Percentiles rank a stretch among this genome's conserved stretches.
Evolutionary conservation across 2,888 invertebrate genomes (phyloP).

Genomic region (Troides oblongomaculatus): DNA sequence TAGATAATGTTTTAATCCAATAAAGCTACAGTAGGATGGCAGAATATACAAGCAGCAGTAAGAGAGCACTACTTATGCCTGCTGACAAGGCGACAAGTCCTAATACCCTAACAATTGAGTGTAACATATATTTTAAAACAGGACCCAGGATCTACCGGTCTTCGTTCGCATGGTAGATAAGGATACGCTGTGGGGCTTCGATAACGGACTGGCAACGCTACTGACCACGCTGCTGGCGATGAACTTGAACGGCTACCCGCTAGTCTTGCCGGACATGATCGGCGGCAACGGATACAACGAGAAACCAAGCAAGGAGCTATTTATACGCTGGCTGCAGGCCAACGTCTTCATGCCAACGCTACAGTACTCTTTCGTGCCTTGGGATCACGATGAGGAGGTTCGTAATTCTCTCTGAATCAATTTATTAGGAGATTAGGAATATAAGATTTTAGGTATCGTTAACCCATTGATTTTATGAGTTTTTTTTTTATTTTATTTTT

Average conservation of each 20-base stretch:
- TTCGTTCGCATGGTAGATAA: constrained; percentile 91
- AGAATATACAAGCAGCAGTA: too few species aligned
- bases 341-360: constrained; percentile 89
- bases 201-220: constrained; percentile 85
- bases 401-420: neutral
- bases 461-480: too few species aligned
- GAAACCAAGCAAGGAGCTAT: constrained; percentile 81
- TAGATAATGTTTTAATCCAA: too few species aligned
- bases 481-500: too few species aligned
- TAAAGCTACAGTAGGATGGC: too few species aligned
- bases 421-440: too few species aligned
- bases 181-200: constrained; percentile 83
- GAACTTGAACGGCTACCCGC: constrained; percentile 83
- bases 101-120: too few species aligned
- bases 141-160: constrained; percentile 84
- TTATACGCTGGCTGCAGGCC: constrained; percentile 88
- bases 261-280: constrained; percentile 89
- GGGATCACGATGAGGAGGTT: constrained; percentile 85
- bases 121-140: constrained; percentile 39
- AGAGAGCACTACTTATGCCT: too few species aligned
- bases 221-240: constrained; percentile 85
- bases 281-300: constrained; percentile 84
- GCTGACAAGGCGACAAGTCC: too few species aligned
- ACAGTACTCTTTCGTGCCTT: constrained; percentile 90
- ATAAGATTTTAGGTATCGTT: too few species aligned